Evolutionary conservation across 2,888 invertebrate species (phyloP), one percentile per base, ranked within the genome.

Genomic region (Melieria crassipennis): DNA sequence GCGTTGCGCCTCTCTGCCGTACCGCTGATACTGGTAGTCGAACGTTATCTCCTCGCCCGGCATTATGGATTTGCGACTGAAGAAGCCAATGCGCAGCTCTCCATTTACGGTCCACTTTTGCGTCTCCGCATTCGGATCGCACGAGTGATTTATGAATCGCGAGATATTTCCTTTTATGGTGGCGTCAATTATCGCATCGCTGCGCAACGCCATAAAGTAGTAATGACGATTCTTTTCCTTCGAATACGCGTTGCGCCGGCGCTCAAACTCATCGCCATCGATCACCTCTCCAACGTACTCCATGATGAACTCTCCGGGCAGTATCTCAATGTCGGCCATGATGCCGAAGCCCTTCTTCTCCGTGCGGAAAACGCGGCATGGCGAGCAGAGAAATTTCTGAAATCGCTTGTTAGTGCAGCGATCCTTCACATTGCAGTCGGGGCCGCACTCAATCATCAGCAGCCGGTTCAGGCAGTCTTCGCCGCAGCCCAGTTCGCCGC

Each of bases 251-350:
- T 94, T 93, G 0, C 96, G 94, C 7, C 99, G 90, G 69, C 92
- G 91, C 83, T 94, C 93, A 87, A 99, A 98, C 85, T 96, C 95
- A 77, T 93, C 92, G 64, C 93, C 93, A 85, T 96, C 94, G 7
- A 99, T 88, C 0, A 99, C 97, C 88, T 99, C 99, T 0, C 99
- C 99, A 0, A 99, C 95, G 85, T 99, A 99, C 85, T 99, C 99
- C 92, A 99, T 94, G 62, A 99, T 92, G 87, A 99, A 99, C 81
- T 94, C 92, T 7, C 97, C 98, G 0, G 84, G 75, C 1, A 81
- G 76, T 56, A 86, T 86, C 58, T 81, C 80, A 56, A 82, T 77
- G 43, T 83, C 82, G 9, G 82, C 84, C 82, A 94, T 90, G 47
- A 99, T 90, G 13, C 99, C 99, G 86, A 95, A 94, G 0, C 99